Percentiles rank a stretch among this genome's conserved stretches.
Evolutionary conservation across 2,113 vertebrate species (phyloP).

Genomic region (Nothocercus nigrocapillus): DNA sequence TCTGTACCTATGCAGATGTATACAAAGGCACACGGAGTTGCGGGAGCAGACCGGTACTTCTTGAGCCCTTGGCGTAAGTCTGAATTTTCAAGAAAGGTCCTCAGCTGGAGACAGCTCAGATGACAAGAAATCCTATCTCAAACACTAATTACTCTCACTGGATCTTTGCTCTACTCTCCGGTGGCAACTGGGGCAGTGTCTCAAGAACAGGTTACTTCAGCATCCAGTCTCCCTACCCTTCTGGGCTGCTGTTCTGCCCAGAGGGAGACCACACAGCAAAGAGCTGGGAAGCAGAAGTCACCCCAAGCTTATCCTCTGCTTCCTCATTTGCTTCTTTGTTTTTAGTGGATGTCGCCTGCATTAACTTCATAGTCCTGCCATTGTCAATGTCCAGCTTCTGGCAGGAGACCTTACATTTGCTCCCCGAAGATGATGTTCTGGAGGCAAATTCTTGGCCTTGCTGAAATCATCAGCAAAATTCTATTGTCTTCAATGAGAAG

Average conservation of each 20-base stretch:
- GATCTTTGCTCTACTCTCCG: neutral
- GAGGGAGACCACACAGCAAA: constrained; percentile 1
- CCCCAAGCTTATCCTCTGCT: neutral
- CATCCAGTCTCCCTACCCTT: neutral
- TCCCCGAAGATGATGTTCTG: neutral
- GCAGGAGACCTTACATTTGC: neutral
- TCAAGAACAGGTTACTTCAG: neutral
- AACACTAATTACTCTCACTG: neutral
- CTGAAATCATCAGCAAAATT: neutral
- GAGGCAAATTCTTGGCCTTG: neutral
- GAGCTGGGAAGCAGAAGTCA: neutral
- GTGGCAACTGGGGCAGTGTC: neutral
- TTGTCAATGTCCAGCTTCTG: neutral
- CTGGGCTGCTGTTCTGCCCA: neutral
- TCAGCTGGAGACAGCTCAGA: neutral
- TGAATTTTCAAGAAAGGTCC: neutral
- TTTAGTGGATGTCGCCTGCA: neutral
- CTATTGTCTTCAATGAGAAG: neutral
- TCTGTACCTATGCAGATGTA: neutral
- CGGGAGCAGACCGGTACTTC: neutral
- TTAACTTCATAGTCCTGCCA: neutral
- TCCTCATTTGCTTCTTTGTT: neutral
- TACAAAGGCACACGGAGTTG: neutral
- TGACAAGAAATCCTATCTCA: neutral
- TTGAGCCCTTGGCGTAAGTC: neutral